A percentile compares a stretch with the other conserved stretches of the same genome.
These are phyloP conservation scores for Enteromius thamalakanensis DNA, from an alignment of 2,797 vertebrate genomes.

Conservation along the genomic window DNA sequence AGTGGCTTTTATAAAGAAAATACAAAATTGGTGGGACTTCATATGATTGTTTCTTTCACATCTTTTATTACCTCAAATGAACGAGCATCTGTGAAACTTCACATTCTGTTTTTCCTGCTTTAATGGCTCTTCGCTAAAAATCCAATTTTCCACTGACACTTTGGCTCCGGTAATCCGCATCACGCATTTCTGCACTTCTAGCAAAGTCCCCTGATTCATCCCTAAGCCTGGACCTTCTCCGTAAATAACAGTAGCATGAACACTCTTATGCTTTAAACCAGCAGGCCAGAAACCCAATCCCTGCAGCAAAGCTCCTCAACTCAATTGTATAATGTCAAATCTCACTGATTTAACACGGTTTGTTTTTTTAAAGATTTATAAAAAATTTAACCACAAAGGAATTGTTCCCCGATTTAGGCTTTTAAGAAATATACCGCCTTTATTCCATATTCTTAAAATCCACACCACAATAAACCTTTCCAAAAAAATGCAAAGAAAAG, in stretches of 20 bases:
- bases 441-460: neutral
- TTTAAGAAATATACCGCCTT: neutral
- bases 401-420: neutral
- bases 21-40: slow-evolving; percentile 39
- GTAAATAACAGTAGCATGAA: slow-evolving; percentile 19
- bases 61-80: slow-evolving; percentile 45
- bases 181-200: slow-evolving; percentile 53
- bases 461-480: neutral
- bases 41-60: slow-evolving; percentile 16
- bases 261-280: neutral
- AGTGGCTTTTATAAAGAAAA: neutral
- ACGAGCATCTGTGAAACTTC: slow-evolving; percentile 53
- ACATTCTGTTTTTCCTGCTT: slow-evolving; percentile 52
- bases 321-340: slow-evolving; percentile 15
- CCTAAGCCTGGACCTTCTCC: slow-evolving; percentile 42
- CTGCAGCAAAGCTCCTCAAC: slow-evolving; percentile 21
- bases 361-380: too few species aligned
- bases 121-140: slow-evolving; percentile 60
- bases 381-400: neutral
- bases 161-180: slow-evolving; percentile 56
- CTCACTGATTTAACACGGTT: neutral
- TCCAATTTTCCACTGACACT: slow-evolving; percentile 61
- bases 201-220: slow-evolving; percentile 44
- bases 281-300: slow-evolving; percentile 18
- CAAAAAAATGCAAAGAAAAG: neutral